Base-by-base conservation (phyloP, 2,113 vertebrate species). In the Lampris incognitus region DNA sequence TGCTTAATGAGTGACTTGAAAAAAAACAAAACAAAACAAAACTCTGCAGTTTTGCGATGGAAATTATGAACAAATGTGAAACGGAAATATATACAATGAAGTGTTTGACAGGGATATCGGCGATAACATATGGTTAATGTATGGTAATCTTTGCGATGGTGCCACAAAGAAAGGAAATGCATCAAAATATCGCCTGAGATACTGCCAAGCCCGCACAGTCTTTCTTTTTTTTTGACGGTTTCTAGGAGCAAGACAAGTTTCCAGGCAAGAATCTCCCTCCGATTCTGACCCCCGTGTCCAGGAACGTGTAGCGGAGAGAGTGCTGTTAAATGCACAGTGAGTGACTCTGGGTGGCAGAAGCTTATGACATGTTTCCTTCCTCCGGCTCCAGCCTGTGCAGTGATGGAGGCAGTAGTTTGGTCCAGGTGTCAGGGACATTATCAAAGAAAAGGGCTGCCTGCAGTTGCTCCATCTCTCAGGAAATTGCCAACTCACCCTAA, bases 401-500 rank as follows among this genome's bases (percentile, higher is more conserved):
- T 93, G 96, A 97, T 94, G 95, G 96, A 95, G 97, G 96, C 93
- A 94, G 93, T 90, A 92, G 94, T 94, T 94, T 94, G 93, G 94
- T 94, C 94, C 95, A 95, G 94, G 93, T 98, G 96, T 96, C 95
- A 95, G 95, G 93, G 94, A 96, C 96, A 96, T 97, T 96, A 95
- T 97, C 79, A 93, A 94, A 96, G 96, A 96, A 96, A 95, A 95
- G 94, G 91, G 95, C 95, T 96, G 95, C 95, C 96, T 96, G 94
- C 93, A 96, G 96, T 96, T 95, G 94, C 91, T 97, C 95, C 93
- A 96, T 97, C 96, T 96, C 93, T 56, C 93, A 95, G 94, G 96
- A 98, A 97, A 98, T 95, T 98, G 97, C 97, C 95, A 98, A 96
- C 96, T 98, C 96, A 95, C 96, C 96, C 96, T 97, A 96, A 99